A percentile compares a stretch with the other conserved stretches of the same genome.
Evolutionary conservation across 2,797 vertebrate genomes (phyloP).

Genomic region (Anguilla megastoma): DNA sequence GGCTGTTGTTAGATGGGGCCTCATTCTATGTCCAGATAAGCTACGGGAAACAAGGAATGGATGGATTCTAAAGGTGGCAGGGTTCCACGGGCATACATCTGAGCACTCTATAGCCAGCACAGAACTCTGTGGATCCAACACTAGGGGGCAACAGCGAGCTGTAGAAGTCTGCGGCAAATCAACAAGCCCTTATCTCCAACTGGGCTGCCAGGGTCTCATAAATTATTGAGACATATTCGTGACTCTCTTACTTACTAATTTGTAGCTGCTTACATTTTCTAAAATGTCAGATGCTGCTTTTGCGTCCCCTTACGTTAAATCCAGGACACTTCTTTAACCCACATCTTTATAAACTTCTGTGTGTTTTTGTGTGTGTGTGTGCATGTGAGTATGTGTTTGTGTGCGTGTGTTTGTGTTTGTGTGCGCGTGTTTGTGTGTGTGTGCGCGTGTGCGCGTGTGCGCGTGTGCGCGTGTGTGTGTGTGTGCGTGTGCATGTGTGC

Average conservation of each 20-base stretch:
- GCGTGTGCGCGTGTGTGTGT: conserved; percentile 6
- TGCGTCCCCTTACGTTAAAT: conserved; percentile 34
- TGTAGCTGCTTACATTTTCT: conserved; percentile 49
- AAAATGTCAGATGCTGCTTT: conserved; percentile 50
- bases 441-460: conserved; percentile 1
- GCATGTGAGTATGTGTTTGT: neutral
- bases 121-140: conserved; percentile 45
- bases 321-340: conserved; percentile 34
- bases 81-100: neutral
- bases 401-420: neutral
- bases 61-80: neutral
- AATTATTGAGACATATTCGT: conserved; percentile 49
- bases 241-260: conserved; percentile 50
- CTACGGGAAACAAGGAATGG: neutral
- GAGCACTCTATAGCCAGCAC: neutral
- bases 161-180: conserved; percentile 21
- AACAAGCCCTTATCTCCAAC: conserved; percentile 25
- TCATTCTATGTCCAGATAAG: neutral
- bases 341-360: conserved; percentile 1
- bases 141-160: conserved; percentile 70
- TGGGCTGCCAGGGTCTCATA: conserved; percentile 36
- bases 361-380: conserved; percentile 15
- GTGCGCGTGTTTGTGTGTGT: neutral
- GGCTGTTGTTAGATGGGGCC: neutral
- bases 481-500: neutral